These are phyloP conservation scores for Oophaga sylvatica DNA, from an alignment of 2,797 vertebrate species.

Conservation along the genomic window DNA sequence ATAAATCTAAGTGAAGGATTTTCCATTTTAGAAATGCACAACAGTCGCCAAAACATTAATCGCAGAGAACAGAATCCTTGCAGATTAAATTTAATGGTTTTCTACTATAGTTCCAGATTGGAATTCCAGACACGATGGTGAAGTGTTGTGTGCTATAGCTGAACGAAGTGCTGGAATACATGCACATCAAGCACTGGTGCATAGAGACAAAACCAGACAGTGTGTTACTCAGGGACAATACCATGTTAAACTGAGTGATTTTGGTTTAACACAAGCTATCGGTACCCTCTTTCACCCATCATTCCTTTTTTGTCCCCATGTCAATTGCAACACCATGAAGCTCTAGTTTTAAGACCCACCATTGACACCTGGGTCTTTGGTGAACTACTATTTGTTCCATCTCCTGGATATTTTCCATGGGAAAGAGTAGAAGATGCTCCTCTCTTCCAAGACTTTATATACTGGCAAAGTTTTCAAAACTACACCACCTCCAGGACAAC, in stretches of 20 bases:
- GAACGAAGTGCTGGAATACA: conserved; percentile 49
- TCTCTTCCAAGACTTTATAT: too few relatives aligned
- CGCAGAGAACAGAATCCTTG: too few relatives aligned
- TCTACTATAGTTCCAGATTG: too few relatives aligned
- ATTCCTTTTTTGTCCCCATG: conserved; percentile 32
- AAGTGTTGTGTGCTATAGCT: conserved; percentile 80
- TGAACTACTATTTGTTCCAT: background rate
- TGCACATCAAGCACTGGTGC: too few relatives aligned
- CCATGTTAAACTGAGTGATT: conserved; percentile 4
- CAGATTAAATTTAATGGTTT: too few relatives aligned
- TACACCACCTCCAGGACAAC: too few relatives aligned
- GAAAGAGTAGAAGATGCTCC: background rate
- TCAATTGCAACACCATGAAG: background rate
- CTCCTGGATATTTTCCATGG: conserved; percentile 31
- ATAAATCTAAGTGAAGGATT: too few relatives aligned
- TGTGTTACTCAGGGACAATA: conserved; percentile 24
- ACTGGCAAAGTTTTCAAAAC: too few relatives aligned
- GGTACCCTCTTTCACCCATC: background rate
- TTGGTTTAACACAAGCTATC: background rate
- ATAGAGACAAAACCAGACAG: background rate
- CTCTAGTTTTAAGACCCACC: background rate
- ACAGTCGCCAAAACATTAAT: background rate
- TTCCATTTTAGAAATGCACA: background rate
- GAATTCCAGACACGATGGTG: too few relatives aligned
- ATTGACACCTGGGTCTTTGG: conserved; percentile 36